These are phyloP conservation scores for Neoaliturus tenellus DNA, from an alignment of 2,888 invertebrate species.

Conservation along the genomic window DNA sequence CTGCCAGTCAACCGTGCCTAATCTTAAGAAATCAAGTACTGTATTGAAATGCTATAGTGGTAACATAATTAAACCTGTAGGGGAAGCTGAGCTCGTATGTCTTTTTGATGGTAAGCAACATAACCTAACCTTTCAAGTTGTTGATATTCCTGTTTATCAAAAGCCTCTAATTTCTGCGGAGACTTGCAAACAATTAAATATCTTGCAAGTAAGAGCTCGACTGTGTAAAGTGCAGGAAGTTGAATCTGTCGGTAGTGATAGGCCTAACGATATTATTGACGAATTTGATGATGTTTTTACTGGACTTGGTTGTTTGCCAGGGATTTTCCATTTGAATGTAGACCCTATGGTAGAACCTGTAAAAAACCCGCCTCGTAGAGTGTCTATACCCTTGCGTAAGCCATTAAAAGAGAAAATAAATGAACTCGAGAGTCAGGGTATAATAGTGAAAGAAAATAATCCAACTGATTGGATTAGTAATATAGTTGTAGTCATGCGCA, in stretches of 20 bases:
- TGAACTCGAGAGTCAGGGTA: constrained; percentile 56
- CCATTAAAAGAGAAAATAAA: constrained; percentile 54
- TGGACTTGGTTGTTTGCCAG: constrained; percentile 45
- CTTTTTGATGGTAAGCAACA: background rate
- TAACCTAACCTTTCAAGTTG: background rate
- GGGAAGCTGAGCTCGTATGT: background rate
- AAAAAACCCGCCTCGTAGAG: background rate
- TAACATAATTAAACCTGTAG: background rate
- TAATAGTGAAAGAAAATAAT: too few relatives aligned
- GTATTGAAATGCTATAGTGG: background rate
- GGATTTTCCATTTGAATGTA: constrained; percentile 13
- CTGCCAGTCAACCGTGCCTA: too few relatives aligned
- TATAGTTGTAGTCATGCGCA: constrained; percentile 56
- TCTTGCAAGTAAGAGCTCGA: too few relatives aligned
- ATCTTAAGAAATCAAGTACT: too few relatives aligned
- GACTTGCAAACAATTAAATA: too few relatives aligned
- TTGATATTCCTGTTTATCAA: background rate
- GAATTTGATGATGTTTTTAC: constrained; percentile 50
- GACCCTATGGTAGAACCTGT: background rate
- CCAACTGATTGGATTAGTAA: constrained; percentile 61
- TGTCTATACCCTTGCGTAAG: constrained; percentile 46
- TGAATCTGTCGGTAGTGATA: background rate
- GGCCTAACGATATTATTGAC: background rate
- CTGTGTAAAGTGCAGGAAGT: too few relatives aligned
- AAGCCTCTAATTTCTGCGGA: too few relatives aligned